Percentiles rank a stretch among this genome's conserved stretches.
Conservation (phyloP, 1,140 invertebrate species). For the Argopecten irradians region DNA sequence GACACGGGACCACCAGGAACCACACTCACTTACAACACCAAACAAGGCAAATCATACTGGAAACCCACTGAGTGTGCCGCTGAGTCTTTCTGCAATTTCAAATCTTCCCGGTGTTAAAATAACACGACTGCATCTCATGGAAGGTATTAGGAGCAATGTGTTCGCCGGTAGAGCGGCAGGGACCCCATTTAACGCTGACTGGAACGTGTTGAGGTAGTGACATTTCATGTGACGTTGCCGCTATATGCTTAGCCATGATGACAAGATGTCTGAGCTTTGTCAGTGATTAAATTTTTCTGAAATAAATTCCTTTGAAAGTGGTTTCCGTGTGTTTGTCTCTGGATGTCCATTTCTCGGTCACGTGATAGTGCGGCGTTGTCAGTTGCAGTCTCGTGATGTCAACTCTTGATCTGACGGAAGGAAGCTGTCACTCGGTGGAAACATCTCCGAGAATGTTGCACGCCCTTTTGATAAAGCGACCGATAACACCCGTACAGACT, state of each 20-base stretch:
- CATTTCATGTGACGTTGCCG: background rate
- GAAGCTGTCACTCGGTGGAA: background rate
- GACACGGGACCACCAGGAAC: background rate
- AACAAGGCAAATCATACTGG: background rate
- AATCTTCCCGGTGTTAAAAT: conserved; percentile 21
- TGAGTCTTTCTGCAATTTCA: conserved; percentile 10
- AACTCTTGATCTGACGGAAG: background rate
- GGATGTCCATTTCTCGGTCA: background rate
- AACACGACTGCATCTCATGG: background rate
- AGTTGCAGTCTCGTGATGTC: background rate
- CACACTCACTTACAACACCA: background rate
- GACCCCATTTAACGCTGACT: background rate
- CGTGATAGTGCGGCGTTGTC: background rate
- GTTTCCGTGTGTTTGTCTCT: conserved; percentile 15
- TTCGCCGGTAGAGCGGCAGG: background rate
- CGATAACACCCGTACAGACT: background rate
- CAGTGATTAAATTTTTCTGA: background rate
- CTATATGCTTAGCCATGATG: background rate
- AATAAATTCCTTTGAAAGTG: conserved; percentile 15
- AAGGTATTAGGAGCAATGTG: conserved; percentile 13
- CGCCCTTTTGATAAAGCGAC: background rate
- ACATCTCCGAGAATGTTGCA: background rate
- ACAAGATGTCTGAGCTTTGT: conserved; percentile 11
- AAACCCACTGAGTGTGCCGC: background rate
- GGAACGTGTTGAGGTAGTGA: background rate